phyloP scores from a whole-genome alignment of 2,888 invertebrate genomes.

The Gastracanthus pulcherrimus region DNA sequence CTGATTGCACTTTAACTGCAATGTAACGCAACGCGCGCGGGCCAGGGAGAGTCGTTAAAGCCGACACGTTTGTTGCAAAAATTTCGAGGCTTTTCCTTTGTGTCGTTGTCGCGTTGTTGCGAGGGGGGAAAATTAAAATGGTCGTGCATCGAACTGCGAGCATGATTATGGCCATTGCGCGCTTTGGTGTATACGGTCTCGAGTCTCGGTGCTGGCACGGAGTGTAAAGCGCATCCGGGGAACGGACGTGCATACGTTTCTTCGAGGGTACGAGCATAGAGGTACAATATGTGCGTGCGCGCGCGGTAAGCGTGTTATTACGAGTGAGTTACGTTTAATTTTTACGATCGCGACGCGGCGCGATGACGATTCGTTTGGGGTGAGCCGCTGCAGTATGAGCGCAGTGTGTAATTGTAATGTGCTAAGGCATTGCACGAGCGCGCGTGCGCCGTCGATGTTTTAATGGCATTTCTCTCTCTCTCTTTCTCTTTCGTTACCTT shows the following conservation, averaged over 20 bases:
- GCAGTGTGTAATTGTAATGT: neutral
- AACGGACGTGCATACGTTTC: neutral
- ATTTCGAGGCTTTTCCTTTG: conserved; percentile 29
- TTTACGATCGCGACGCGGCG: conserved; percentile 28
- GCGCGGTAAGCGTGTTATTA: conserved; percentile 20
- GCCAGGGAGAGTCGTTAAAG: no score
- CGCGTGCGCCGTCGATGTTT: neutral
- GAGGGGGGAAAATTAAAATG: conserved; percentile 7
- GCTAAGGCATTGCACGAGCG: neutral
- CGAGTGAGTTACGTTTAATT: conserved; percentile 32
- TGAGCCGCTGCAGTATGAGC: no score
- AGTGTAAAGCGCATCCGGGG: neutral
- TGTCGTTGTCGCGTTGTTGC: neutral
- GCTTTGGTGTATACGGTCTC: neutral
- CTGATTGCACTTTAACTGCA: conserved; percentile 53
- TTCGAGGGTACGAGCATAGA: no score
- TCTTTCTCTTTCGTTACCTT: no score
- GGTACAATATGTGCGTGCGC: no score
- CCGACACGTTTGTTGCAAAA: conserved; percentile 35
- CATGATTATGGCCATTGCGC: no score
- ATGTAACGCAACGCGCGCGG: neutral
- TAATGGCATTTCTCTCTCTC: no score
- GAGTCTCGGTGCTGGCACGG: neutral
- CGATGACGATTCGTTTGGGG: conserved; percentile 9
- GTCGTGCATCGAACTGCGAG: no score